Base-by-base conservation (phyloP, 2,888 invertebrate species). In the Limnephilus rhombicus region DNA sequence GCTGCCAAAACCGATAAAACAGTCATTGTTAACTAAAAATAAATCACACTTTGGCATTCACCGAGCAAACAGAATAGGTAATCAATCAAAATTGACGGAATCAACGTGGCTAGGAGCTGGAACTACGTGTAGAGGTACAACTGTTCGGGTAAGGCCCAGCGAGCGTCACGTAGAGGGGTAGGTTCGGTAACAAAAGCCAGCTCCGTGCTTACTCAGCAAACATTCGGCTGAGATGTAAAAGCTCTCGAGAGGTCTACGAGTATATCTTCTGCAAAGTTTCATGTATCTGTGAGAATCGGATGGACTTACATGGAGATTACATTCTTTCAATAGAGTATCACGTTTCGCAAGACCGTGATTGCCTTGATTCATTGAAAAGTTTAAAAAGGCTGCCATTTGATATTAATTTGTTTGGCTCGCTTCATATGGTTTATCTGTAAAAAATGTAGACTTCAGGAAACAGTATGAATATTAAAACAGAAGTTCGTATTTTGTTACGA, bases 41-140 rank as follows among this genome's bases (percentile, higher is more conserved):
- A 89, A 80, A 80, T 89, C 88, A 89, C 88, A 80, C 34, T 89
- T 80, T n/a, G 80, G 88, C 13, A 89, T 89, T 89, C 80, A 41
- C 34, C 31, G 88, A 80, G 80, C 80, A 80, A 89, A 89, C 88
- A 80, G 88, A 89, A 89, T 37, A 29, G 34, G 80, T n/a, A 41
- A 89, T 89, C 88, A 89, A 89, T 89, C 88, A 89, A 89, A 88
- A 89, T 34, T 68, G 53, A 80, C 80, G 88, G 34, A 80, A 89
- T 24, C 88, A 89, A 89, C 87, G 87, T 87, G 68, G 88, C 88
- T 31, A 89, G 88, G 18, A 37, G 11, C 24, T 80, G 53, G 5
- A 18, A 15, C n/a, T 86, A 45, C 12, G 31, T 45, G 45, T 45
- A 45, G 34, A 34, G 45, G 45, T 49, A 29, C 68, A n/a, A n/a